These are phyloP conservation scores for Oscheius myriophilus DNA, from an alignment of 2,888 invertebrate genomes.

Conservation along the genomic window DNA sequence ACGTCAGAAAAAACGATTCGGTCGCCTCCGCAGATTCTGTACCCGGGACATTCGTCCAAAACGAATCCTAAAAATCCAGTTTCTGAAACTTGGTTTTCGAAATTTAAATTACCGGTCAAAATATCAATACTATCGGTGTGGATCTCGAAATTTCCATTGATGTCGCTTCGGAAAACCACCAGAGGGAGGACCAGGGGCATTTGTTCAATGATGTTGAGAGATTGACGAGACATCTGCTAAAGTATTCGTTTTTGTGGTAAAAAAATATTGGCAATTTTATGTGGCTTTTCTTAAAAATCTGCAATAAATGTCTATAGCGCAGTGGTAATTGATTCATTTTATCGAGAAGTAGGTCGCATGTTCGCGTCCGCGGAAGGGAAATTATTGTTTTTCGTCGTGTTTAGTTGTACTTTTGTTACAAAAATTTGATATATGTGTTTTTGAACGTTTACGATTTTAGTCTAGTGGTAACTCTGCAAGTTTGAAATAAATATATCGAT, in stretches of 20 bases:
- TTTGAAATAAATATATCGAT: background rate
- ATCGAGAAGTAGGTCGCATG: background rate
- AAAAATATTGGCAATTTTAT: too few relatives aligned
- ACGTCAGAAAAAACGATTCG: slow-evolving; percentile 19
- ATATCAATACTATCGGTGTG: slow-evolving; percentile 33
- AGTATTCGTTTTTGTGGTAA: too few relatives aligned
- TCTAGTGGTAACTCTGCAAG: background rate
- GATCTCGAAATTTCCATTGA: slow-evolving; percentile 33
- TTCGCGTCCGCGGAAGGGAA: too few relatives aligned
- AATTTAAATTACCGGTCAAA: slow-evolving; percentile 19
- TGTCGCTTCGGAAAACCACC: slow-evolving; percentile 34
- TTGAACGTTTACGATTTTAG: background rate
- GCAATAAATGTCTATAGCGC: too few relatives aligned
- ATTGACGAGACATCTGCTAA: slow-evolving; percentile 17
- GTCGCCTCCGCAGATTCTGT: slow-evolving; percentile 18
- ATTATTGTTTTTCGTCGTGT: too few relatives aligned
- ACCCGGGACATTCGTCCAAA: slow-evolving; percentile 28
- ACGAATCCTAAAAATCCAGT: slow-evolving; percentile 17
- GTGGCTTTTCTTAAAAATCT: background rate
- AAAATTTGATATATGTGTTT: too few relatives aligned
- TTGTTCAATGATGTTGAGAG: slow-evolving; percentile 14
- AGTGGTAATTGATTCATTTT: too few relatives aligned
- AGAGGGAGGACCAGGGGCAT: slow-evolving; percentile 35
- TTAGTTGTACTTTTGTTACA: too few relatives aligned
- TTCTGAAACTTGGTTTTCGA: background rate